Conservation (phyloP, 2,797 vertebrate species). For the Muraenolepis orangiensis region DNA sequence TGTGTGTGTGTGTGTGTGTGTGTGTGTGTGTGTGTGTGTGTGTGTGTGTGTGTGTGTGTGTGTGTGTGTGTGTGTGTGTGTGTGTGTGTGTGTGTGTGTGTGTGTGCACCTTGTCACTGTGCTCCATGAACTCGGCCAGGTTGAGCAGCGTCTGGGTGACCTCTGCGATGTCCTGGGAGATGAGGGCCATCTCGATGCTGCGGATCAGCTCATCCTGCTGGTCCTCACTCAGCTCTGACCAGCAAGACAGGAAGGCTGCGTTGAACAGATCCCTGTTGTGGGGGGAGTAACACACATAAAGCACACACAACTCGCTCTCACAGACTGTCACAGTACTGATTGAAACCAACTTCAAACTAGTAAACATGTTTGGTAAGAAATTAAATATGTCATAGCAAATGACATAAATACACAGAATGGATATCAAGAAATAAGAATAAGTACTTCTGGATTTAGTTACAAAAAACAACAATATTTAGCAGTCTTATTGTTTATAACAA, state of each 20-base stretch:
- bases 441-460: background rate
- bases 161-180: conserved; percentile 96
- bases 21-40: background rate
- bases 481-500: background rate
- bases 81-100: background rate
- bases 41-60: background rate
- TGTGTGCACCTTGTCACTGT: conserved; percentile 92
- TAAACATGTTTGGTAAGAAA: background rate
- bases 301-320: background rate
- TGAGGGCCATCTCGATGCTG: conserved; percentile 94
- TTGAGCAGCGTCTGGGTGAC: conserved; percentile 98
- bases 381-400: background rate
- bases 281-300: background rate
- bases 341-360: background rate
- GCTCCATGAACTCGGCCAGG: conserved; percentile 98
- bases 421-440: background rate
- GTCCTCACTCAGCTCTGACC: conserved; percentile 97
- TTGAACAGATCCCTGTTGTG: conserved; percentile 94
- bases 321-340: background rate
- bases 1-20: no score
- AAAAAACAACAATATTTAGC: background rate
- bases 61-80: background rate
- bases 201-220: conserved; percentile 98
- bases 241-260: conserved; percentile 96
- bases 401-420: background rate